phyloP scores from a whole-genome alignment of 2,113 vertebrate species.

The Oryctolagus cuniculus region DNA sequence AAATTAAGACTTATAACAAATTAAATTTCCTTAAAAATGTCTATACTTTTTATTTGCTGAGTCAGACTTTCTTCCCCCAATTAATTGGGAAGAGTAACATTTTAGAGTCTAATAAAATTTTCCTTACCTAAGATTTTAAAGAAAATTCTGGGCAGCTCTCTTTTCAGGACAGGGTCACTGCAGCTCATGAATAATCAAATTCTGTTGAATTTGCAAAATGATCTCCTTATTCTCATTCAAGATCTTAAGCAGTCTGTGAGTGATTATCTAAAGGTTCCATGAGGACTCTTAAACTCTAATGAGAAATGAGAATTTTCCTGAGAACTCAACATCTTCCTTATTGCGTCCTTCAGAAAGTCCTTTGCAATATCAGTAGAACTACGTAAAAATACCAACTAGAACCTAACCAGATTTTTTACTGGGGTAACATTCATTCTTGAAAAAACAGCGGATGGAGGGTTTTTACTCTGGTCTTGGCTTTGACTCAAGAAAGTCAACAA shows the following conservation, averaged over 20 bases:
- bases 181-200: constrained; percentile 44
- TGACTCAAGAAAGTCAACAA: neutral
- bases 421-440: neutral
- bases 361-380: neutral
- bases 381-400: neutral
- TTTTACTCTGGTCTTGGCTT: neutral
- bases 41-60: neutral
- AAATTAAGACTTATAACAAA: neutral
- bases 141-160: neutral
- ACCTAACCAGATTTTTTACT: neutral
- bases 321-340: constrained; percentile 17
- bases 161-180: constrained; percentile 1
- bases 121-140: neutral
- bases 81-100: neutral
- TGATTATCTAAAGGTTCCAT: constrained; percentile 5
- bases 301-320: neutral
- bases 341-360: neutral
- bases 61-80: neutral
- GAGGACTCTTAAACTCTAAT: constrained; percentile 54
- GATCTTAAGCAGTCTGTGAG: neutral
- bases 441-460: neutral
- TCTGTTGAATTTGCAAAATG: constrained; percentile 55
- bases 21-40: neutral
- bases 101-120: neutral
- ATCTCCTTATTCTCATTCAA: constrained; percentile 49